These are phyloP conservation scores for Drosophila fulvimacula DNA, from an alignment of 2,888 invertebrate genomes.

Conservation along the genomic window DNA sequence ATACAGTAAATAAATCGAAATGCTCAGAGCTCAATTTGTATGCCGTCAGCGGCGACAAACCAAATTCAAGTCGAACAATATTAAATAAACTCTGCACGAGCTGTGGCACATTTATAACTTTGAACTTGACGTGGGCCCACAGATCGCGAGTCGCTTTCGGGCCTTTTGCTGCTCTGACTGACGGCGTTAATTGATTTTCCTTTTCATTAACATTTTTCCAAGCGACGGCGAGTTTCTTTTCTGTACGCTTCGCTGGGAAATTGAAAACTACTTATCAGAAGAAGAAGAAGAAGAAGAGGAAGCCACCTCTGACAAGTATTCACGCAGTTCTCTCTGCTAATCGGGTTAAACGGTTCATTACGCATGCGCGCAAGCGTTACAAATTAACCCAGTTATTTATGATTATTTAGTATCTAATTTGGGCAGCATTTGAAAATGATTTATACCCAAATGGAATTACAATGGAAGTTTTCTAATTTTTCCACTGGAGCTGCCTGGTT, in stretches of 20 bases:
- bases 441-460: slow-evolving; percentile 41
- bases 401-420: slow-evolving; percentile 67
- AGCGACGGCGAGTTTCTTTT: slow-evolving; percentile 18
- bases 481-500: background rate
- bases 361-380: slow-evolving; percentile 78
- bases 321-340: slow-evolving; percentile 36
- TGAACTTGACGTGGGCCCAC: slow-evolving; percentile 75
- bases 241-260: slow-evolving; percentile 41
- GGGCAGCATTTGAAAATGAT: slow-evolving; percentile 61
- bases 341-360: slow-evolving; percentile 76
- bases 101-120: slow-evolving; percentile 76
- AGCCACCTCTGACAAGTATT: slow-evolving; percentile 23
- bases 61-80: slow-evolving; percentile 27
- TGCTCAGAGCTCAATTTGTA: too few species aligned
- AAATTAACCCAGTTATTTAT: slow-evolving; percentile 81
- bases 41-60: slow-evolving; percentile 54
- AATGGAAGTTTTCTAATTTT: slow-evolving; percentile 1
- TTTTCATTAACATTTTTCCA: slow-evolving; percentile 62
- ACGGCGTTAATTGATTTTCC: slow-evolving; percentile 78
- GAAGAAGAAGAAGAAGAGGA: too few species aligned
- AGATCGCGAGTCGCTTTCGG: slow-evolving; percentile 36
- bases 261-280: slow-evolving; percentile 43
- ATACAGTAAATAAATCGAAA: too few species aligned
- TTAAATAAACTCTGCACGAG: slow-evolving; percentile 69
- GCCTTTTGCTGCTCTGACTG: slow-evolving; percentile 40